Percentiles rank a stretch among this genome's conserved stretches.
Conservation (phyloP, 1,140 invertebrate species). For the Pseudoatta argentina region DNA sequence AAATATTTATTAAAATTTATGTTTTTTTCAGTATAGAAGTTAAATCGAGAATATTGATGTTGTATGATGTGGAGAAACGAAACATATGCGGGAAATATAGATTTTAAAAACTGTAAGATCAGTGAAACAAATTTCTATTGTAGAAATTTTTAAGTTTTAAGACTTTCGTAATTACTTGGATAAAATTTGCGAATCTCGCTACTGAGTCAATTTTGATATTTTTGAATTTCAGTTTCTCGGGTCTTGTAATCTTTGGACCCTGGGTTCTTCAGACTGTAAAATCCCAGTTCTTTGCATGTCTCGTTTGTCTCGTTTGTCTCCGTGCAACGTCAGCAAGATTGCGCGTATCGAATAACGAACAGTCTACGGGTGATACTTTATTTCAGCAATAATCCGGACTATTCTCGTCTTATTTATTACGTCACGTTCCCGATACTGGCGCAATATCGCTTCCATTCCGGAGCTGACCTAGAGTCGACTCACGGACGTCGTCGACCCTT, state of each 20-base stretch:
- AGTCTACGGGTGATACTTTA: slow-evolving; percentile 16
- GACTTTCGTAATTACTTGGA: neutral
- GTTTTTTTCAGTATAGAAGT: neutral
- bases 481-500: slow-evolving; percentile 37
- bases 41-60: neutral
- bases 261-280: neutral
- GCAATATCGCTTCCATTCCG: slow-evolving; percentile 43
- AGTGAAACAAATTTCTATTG: neutral
- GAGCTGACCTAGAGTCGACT: slow-evolving; percentile 33
- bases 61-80: neutral
- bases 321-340: neutral
- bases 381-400: slow-evolving; percentile 17
- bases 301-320: slow-evolving; percentile 26
- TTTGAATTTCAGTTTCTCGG: neutral
- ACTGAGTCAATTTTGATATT: neutral
- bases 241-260: neutral
- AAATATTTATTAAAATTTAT: no score
- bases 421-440: slow-evolving; percentile 29
- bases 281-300: neutral
- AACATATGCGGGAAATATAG: neutral
- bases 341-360: neutral
- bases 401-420: slow-evolving; percentile 45
- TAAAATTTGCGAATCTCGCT: neutral
- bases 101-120: neutral
- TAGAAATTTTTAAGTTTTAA: neutral